Conservation (phyloP, 2,888 invertebrate species). For the Achlya flavicornis region DNA sequence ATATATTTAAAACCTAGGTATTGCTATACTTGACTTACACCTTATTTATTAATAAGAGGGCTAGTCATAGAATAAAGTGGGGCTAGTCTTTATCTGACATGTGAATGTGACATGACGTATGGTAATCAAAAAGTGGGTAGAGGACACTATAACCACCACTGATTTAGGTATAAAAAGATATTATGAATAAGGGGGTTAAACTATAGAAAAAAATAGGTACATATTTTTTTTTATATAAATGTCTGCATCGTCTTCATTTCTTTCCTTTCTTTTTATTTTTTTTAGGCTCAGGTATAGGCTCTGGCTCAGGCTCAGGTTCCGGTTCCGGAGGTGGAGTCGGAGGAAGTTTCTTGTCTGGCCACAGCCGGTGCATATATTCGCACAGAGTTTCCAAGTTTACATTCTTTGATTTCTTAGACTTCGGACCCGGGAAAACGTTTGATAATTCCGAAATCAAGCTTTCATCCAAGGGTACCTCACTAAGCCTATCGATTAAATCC, state of each 20-base stretch:
- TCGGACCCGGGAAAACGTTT: constrained; percentile 43
- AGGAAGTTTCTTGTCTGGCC: constrained; percentile 56
- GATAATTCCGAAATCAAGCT: constrained; percentile 46
- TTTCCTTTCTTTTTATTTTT: constrained; percentile 12
- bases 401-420: constrained; percentile 33
- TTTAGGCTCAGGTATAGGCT: constrained; percentile 18
- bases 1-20: too few species aligned
- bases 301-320: constrained; percentile 15
- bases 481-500: constrained; percentile 25
- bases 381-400: constrained; percentile 42
- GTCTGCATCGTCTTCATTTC: neutral
- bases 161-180: too few species aligned
- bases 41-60: too few species aligned
- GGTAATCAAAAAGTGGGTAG: too few species aligned
- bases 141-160: too few species aligned
- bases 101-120: too few species aligned
- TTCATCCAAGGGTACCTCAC: constrained; percentile 27
- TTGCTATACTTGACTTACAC: too few species aligned
- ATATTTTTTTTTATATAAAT: neutral
- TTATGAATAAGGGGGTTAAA: too few species aligned
- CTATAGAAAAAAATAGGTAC: too few species aligned
- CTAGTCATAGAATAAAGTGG: too few species aligned
- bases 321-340: constrained; percentile 48
- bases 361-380: constrained; percentile 52
- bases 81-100: too few species aligned